phyloP scores from a whole-genome alignment of 2,888 invertebrate genomes.

The Scaptomyza caliginosa region DNA sequence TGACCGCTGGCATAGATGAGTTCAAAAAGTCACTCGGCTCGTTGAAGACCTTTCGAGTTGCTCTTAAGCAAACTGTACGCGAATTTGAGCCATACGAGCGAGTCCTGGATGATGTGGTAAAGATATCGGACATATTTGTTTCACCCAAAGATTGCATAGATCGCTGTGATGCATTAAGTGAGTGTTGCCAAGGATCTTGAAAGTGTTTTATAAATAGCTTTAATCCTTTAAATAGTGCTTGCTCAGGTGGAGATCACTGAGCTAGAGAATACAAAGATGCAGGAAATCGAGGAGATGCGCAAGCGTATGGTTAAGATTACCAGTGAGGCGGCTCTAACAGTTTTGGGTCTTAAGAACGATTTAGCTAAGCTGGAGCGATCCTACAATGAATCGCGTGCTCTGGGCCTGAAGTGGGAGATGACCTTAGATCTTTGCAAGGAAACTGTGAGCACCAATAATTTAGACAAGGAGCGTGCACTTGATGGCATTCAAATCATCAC shows the following conservation, averaged over 20 bases:
- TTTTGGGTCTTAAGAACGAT: slow-evolving; percentile 82
- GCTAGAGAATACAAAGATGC: slow-evolving; percentile 71
- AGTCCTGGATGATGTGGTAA: slow-evolving; percentile 81
- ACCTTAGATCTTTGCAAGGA: slow-evolving; percentile 78
- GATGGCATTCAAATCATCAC: slow-evolving; percentile 82
- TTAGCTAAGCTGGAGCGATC: slow-evolving; percentile 80
- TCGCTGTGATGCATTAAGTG: slow-evolving; percentile 83
- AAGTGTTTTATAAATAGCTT: too few relatives aligned
- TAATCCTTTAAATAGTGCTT: slow-evolving; percentile 71
- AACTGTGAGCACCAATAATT: slow-evolving; percentile 66
- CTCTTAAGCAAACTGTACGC: slow-evolving; percentile 72
- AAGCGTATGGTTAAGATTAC: slow-evolving; percentile 81
- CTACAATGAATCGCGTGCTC: slow-evolving; percentile 74
- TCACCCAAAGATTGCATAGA: slow-evolving; percentile 83
- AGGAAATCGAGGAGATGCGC: slow-evolving; percentile 82
- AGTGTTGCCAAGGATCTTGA: not conserved
- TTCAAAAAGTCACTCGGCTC: slow-evolving; percentile 60
- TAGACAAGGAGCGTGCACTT: slow-evolving; percentile 76
- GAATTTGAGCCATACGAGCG: slow-evolving; percentile 81
- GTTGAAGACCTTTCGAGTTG: slow-evolving; percentile 72
- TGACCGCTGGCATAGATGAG: slow-evolving; percentile 68
- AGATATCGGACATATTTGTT: slow-evolving; percentile 73
- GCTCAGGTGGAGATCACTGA: slow-evolving; percentile 82
- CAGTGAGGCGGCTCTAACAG: slow-evolving; percentile 80
- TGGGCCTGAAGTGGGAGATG: slow-evolving; percentile 82